Evolutionary conservation across 1,140 invertebrate genomes (phyloP).

Genomic region (Druon quercuslanigerum): DNA sequence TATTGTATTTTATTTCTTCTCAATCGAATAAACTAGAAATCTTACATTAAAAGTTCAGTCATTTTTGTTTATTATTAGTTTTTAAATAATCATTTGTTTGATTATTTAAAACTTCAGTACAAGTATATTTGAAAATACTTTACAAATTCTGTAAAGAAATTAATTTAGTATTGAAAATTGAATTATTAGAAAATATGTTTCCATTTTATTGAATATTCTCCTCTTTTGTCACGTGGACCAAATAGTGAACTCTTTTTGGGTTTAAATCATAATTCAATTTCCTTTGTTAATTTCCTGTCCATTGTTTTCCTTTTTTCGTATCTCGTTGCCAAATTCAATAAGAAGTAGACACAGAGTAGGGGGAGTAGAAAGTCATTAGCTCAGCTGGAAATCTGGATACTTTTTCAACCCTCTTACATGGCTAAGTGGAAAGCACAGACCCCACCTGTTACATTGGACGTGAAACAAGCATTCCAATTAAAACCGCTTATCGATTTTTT

Average conservation of each 20-base stretch:
- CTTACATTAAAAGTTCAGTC: no score
- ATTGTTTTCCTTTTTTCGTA: neutral
- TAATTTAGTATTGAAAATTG: neutral
- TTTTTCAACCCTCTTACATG: slow-evolving; percentile 31
- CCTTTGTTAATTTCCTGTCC: neutral
- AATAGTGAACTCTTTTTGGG: neutral
- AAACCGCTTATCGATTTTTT: slow-evolving; percentile 53
- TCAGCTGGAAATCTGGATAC: neutral
- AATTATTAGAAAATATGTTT: neutral
- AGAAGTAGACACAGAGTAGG: neutral
- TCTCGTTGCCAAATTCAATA: slow-evolving; percentile 1
- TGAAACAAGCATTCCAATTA: slow-evolving; percentile 57
- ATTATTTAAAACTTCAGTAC: no score
- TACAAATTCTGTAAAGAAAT: no score
- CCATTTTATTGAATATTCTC: neutral
- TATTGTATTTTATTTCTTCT: no score
- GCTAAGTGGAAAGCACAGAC: slow-evolving; percentile 46
- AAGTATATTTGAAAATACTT: no score
- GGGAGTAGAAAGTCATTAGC: slow-evolving; percentile 16
- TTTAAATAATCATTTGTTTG: no score
- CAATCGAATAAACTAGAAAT: no score
- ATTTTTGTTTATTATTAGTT: no score
- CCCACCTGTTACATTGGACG: slow-evolving; percentile 58
- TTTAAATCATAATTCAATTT: neutral
- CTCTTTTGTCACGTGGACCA: neutral